Conservation (phyloP, 2,888 invertebrate species). For the Eupeodes luniger region DNA sequence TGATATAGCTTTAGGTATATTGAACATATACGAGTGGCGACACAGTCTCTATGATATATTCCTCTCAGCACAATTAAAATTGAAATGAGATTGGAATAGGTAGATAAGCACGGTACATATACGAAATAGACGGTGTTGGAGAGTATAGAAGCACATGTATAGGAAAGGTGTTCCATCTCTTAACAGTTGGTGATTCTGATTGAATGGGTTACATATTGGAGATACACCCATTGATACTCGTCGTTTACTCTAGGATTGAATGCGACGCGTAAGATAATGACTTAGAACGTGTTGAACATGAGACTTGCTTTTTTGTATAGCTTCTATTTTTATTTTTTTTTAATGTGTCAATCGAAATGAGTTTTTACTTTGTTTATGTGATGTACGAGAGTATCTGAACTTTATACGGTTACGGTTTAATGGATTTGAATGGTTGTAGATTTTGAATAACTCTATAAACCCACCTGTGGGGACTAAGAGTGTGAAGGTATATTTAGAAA, state of each 20-base stretch:
- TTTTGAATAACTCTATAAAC: neutral
- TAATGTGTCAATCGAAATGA: constrained; percentile 61
- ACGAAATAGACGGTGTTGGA: no score
- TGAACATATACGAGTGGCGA: constrained; percentile 6
- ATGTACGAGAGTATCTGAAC: neutral
- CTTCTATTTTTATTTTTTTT: constrained; percentile 17
- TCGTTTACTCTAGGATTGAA: constrained; percentile 25
- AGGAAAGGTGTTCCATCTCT: constrained; percentile 47
- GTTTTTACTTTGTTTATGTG: constrained; percentile 43
- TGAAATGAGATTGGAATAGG: constrained; percentile 66
- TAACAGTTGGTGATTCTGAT: constrained; percentile 36
- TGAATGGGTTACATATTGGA: constrained; percentile 49
- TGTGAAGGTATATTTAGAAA: neutral
- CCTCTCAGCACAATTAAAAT: constrained; percentile 67
- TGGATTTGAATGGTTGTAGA: constrained; percentile 8
- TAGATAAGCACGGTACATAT: constrained; percentile 47
- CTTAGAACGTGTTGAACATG: constrained; percentile 67
- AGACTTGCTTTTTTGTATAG: neutral
- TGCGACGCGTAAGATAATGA: constrained; percentile 63
- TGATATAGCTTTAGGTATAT: neutral
- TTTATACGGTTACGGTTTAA: neutral
- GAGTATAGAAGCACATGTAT: neutral
- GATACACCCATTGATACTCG: constrained; percentile 40
- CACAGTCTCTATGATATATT: constrained; percentile 12
- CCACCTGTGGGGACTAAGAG: no score